Evolutionary conservation across 1,140 invertebrate genomes (phyloP).

Genomic region (Anastatus disparis): DNA sequence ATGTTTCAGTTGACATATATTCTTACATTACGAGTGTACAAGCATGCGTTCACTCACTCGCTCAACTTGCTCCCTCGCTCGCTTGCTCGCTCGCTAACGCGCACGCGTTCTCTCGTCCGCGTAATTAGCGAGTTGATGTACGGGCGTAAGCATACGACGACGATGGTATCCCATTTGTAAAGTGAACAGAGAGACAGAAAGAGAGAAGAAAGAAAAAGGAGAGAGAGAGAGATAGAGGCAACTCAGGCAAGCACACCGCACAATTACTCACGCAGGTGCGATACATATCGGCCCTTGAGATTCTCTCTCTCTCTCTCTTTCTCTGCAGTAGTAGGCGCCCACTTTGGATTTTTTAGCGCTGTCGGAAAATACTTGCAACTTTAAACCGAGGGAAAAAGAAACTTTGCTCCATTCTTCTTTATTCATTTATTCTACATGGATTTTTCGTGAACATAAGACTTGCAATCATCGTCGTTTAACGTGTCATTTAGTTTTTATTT

Average conservation of each 20-base stretch:
- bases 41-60: not conserved
- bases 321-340: not conserved
- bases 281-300: constrained; percentile 37
- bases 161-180: constrained; percentile 31
- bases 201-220: too few species aligned
- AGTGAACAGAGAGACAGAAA: too few species aligned
- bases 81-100: too few species aligned
- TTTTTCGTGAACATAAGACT: too few species aligned
- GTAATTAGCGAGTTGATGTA: constrained; percentile 38
- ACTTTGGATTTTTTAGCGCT: constrained; percentile 33
- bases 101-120: not conserved
- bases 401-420: not conserved
- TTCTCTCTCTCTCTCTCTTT: too few species aligned
- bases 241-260: constrained; percentile 30
- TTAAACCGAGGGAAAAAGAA: not conserved
- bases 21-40: constrained; percentile 20
- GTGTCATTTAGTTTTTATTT: too few species aligned
- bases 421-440: too few species aligned
- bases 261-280: constrained; percentile 43
- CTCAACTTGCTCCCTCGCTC: not conserved
- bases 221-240: too few species aligned
- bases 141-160: not conserved
- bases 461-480: too few species aligned
- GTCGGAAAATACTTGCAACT: constrained; percentile 34
- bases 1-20: constrained; percentile 10